phyloP scores from a whole-genome alignment of 2,113 vertebrate genomes.

The Danio rerio region DNA sequence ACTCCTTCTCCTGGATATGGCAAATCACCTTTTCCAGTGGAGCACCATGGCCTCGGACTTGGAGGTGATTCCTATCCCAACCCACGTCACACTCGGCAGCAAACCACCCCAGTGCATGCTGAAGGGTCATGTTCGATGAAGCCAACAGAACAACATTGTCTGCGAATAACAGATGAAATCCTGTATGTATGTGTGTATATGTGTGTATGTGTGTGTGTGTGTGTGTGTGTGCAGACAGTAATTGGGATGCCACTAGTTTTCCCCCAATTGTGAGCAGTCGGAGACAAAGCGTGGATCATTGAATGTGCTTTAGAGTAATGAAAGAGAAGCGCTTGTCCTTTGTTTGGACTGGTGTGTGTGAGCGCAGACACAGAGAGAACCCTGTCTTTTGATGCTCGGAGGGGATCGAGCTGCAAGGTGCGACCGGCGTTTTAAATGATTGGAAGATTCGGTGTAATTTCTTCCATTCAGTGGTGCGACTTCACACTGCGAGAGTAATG shows the following conservation, averaged over 20 bases:
- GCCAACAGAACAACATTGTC: too few relatives aligned
- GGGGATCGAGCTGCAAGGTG: constrained; percentile 61
- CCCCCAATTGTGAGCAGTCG: constrained; percentile 76
- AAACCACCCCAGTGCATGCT: too few relatives aligned
- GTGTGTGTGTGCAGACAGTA: constrained; percentile 64
- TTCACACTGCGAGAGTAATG: constrained; percentile 76
- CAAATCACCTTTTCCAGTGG: too few relatives aligned
- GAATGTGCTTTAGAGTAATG: constrained; percentile 57
- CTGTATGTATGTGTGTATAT: constrained; percentile 50
- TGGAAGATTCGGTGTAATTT: constrained; percentile 77
- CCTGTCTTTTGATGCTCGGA: constrained; percentile 48
- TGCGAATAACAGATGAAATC: too few relatives aligned
- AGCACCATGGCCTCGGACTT: too few relatives aligned
- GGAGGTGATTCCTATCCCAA: too few relatives aligned
- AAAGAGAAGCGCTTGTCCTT: constrained; percentile 34
- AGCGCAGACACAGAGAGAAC: constrained; percentile 32
- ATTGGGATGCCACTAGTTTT: constrained; percentile 71
- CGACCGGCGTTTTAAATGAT: constrained; percentile 79
- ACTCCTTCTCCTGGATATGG: too few relatives aligned
- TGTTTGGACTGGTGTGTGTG: constrained; percentile 45
- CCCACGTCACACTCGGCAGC: too few relatives aligned
- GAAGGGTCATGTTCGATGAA: too few relatives aligned
- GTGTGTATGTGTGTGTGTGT: constrained; percentile 62
- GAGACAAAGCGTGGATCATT: constrained; percentile 63
- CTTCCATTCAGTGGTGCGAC: constrained; percentile 72